These are phyloP conservation scores for Rhinolophus sinicus DNA, from an alignment of 2,113 vertebrate species.

Conservation along the genomic window DNA sequence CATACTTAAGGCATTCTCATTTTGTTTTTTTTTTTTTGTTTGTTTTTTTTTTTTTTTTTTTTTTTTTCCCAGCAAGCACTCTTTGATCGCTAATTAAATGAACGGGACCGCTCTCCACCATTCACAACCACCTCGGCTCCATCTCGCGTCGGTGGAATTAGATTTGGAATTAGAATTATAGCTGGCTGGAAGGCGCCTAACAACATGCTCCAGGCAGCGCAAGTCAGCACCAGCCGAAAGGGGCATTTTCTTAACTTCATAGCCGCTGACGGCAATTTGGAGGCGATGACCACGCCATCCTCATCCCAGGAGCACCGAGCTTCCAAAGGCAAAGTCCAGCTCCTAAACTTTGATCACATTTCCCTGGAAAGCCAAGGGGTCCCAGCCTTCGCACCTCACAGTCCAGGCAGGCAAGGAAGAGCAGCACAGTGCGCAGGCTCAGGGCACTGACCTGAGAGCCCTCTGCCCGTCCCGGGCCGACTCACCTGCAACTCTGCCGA, in stretches of 20 bases:
- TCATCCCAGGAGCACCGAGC: neutral
- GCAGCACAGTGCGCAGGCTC: no score
- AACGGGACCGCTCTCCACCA: neutral
- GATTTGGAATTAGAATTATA: neutral
- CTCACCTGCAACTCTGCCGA: neutral
- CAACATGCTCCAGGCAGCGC: neutral
- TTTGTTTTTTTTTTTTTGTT: neutral
- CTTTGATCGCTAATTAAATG: constrained; percentile 42
- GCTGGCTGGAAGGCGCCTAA: neutral
- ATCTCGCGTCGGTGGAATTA: neutral
- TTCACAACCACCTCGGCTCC: neutral
- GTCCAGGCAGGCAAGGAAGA: neutral
- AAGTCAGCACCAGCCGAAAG: neutral
- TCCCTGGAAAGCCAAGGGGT: neutral
- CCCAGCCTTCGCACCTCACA: neutral
- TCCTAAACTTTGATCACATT: neutral
- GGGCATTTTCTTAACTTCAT: neutral
- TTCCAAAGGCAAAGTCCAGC: neutral
- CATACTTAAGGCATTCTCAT: neutral
- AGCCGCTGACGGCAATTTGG: neutral
- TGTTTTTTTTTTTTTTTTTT: neutral
- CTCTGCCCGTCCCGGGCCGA: rapidly evolving
- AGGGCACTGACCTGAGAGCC: rapidly evolving
- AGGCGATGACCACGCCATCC: neutral
- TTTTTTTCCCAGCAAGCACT: constrained; percentile 3